A percentile compares a stretch with the other conserved stretches of the same genome.
Evolutionary conservation across 1,140 invertebrate species (phyloP).

Genomic region (Drosophila rhopaloa): DNA sequence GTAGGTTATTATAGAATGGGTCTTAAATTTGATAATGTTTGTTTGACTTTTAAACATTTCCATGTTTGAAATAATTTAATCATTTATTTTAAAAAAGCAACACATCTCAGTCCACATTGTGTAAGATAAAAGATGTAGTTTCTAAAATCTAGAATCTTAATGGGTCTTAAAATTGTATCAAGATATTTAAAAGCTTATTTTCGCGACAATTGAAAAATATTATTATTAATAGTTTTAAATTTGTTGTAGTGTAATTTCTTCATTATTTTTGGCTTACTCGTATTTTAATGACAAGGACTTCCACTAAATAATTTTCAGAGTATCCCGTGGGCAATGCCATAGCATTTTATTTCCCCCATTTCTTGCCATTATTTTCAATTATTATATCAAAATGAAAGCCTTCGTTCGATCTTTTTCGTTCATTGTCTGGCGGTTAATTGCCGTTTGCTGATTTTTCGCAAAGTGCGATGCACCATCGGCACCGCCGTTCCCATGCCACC

Average conservation of each 20-base stretch:
- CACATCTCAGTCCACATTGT: too few species aligned
- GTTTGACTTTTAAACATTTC: too few species aligned
- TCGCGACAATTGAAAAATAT: too few species aligned
- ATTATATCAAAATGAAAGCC: slow-evolving; percentile 63
- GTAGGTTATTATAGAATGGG: not conserved
- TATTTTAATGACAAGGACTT: too few species aligned
- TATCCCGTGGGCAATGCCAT: not conserved
- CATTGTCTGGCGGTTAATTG: slow-evolving; percentile 64
- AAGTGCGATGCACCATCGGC: slow-evolving; percentile 29
- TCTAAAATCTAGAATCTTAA: too few species aligned
- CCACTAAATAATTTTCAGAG: not conserved
- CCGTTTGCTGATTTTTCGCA: slow-evolving; percentile 49
- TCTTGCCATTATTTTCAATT: slow-evolving; percentile 57
- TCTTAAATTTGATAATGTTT: not conserved
- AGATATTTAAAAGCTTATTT: too few species aligned
- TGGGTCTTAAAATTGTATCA: too few species aligned
- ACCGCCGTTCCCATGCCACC: not conserved
- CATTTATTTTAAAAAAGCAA: too few species aligned
- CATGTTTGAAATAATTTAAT: not conserved
- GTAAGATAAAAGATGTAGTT: too few species aligned
- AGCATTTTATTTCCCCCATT: slow-evolving; percentile 1
- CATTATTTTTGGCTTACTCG: too few species aligned
- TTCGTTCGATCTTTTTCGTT: slow-evolving; percentile 41
- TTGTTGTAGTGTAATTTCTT: too few species aligned
- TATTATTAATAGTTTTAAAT: too few species aligned